A percentile compares a stretch with the other conserved stretches of the same genome.
Evolutionary conservation across 2,797 vertebrate genomes (phyloP).

Genomic region (Bufotes viridis): DNA sequence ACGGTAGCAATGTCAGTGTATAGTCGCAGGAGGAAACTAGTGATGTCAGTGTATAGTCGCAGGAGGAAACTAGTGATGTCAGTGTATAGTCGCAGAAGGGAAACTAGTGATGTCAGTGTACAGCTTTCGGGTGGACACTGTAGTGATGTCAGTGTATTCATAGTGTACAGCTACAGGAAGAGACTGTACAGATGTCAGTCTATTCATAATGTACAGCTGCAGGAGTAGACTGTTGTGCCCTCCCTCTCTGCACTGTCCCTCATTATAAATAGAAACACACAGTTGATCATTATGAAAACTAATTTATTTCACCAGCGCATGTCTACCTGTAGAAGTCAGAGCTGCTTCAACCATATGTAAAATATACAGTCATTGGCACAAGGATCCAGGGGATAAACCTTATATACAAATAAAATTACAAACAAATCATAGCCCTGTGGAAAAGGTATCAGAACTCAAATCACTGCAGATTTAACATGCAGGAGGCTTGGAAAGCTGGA

Average conservation of each 20-base stretch:
- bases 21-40: too few relatives aligned
- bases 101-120: not conserved
- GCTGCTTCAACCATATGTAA: not conserved
- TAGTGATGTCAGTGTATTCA: not conserved
- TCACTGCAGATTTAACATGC: not conserved
- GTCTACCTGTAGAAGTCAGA: not conserved
- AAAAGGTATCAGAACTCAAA: not conserved
- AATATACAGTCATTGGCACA: not conserved
- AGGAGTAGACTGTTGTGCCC: not conserved
- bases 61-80: not conserved
- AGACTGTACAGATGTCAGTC: not conserved
- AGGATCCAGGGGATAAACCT: not conserved
- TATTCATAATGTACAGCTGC: not conserved
- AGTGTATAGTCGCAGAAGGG: not conserved
- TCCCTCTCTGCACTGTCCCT: not conserved
- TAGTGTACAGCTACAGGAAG: not conserved
- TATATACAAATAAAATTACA: not conserved
- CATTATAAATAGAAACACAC: not conserved
- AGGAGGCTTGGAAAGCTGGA: not conserved
- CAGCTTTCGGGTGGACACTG: not conserved
- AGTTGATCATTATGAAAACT: slow-evolving; percentile 15
- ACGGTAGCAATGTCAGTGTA: too few relatives aligned
- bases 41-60: not conserved
- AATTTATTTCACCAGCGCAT: not conserved
- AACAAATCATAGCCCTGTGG: not conserved